Percentiles rank a stretch among this genome's conserved stretches.
Evolutionary conservation across 2,888 invertebrate genomes (phyloP).

Genomic region (Elaeidobius kamerunicus): DNA sequence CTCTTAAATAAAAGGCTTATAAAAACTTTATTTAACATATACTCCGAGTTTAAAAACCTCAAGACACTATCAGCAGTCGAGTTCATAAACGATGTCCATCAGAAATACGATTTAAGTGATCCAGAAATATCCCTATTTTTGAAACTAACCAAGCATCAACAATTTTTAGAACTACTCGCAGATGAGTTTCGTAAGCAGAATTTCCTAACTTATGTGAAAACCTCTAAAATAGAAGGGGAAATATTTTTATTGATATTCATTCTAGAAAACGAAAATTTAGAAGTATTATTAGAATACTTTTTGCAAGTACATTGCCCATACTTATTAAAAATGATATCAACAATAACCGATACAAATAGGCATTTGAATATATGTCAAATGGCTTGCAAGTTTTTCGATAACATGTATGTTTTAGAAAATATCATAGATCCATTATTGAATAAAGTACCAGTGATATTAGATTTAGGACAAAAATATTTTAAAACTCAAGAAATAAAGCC

Average conservation of each 20-base stretch:
- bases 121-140: constrained; percentile 32
- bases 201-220: constrained; percentile 31
- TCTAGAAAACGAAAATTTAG: constrained; percentile 36
- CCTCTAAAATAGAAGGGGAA: constrained; percentile 33
- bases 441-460: constrained; percentile 37
- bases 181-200: constrained; percentile 33
- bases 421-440: constrained; percentile 53
- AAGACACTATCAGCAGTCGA: no score
- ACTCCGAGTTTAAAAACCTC: no score
- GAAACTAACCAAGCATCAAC: constrained; percentile 37
- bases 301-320: constrained; percentile 32
- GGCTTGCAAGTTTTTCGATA: constrained; percentile 53
- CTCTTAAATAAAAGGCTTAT: no score
- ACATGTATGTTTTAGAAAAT: constrained; percentile 52
- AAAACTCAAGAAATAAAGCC: constrained; percentile 19
- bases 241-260: constrained; percentile 41
- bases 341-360: constrained; percentile 51
- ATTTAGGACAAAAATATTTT: constrained; percentile 28
- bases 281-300: constrained; percentile 35
- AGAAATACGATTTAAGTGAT: constrained; percentile 24
- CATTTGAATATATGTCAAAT: constrained; percentile 51
- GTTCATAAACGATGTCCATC: no score
- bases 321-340: constrained; percentile 45
- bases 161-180: constrained; percentile 36
- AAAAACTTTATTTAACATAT: no score